Evolutionary conservation across 2,888 invertebrate genomes (phyloP), one percentile per base, ranked within the genome.

Genomic region (Caradrina clavipalpis): DNA sequence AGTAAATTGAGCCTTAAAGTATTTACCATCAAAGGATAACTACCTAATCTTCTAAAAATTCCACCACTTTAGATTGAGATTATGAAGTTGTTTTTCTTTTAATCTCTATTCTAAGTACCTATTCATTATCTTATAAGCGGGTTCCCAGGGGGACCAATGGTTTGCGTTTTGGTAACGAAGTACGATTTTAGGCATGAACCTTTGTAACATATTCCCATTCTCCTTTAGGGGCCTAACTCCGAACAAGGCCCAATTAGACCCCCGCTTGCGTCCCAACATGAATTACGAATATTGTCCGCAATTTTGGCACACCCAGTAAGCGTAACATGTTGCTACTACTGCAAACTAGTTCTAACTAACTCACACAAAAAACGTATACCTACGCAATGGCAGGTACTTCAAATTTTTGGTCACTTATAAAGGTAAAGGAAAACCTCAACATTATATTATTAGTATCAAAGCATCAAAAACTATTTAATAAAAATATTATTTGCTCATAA

Each of bases 161-260:
- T 64, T 60, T 53, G 22, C 62, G 69, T 55, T 75, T 69, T 58
- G 49, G n/a, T 68, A 67, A 68, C 57, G 66, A 73, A 31, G 51
- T 49, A 50, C 13, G n/a, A 50, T 11, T 54, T 64, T 54, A 51
- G 49, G n/a, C 53, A 58, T 62, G 42, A 50, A 65, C 45, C 17
- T 45, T 15, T 17, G 15, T 15, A 45, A 66, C 19, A 62, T 55
- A 53, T 39, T 45, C 45, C n/a, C 6, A n/a, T 15, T 15, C 22
- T 53, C 56, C 58, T 56, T 39, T 51, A 42, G 21, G 42, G 62
- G 51, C 39, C 57, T 60, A 65, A 62, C 56, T 50, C 53, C 10
- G 56, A 65, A 78, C 67, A 68, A 73, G 56, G 58, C 58, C 67
- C 71, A 84, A 78, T 83, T 78, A 81, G 68, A 60, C 51, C 19